Evolutionary conservation across 2,797 vertebrate species (phyloP).

Genomic region (Erethizon dorsatum): DNA sequence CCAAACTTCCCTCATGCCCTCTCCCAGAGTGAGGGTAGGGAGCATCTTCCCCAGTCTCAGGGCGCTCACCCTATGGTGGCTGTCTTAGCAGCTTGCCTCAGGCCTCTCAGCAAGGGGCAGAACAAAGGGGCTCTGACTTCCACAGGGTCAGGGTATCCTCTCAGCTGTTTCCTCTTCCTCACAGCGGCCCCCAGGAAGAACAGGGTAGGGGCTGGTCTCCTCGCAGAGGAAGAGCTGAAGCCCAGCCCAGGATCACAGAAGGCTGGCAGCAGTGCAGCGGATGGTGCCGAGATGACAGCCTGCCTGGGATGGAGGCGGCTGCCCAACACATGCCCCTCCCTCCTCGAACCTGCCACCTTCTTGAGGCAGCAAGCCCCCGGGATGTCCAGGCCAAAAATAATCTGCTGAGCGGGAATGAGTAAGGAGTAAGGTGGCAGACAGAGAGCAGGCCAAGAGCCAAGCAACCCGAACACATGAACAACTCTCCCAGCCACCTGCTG

Average conservation of each 20-base stretch:
- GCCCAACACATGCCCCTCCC: neutral
- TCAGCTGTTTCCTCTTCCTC: neutral
- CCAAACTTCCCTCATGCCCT: neutral
- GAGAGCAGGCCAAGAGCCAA: neutral
- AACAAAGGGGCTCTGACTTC: neutral
- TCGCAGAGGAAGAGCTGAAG: neutral
- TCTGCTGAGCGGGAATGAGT: neutral
- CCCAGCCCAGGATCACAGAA: neutral
- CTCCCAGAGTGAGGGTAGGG: neutral
- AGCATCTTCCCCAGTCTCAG: neutral
- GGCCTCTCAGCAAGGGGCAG: neutral
- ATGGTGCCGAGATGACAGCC: neutral
- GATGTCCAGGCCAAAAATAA: neutral
- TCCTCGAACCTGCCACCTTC: neutral
- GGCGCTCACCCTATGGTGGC: neutral
- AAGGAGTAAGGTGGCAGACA: neutral
- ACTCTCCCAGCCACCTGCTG: neutral
- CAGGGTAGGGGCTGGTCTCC: neutral
- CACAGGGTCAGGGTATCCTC: neutral
- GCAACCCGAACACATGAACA: neutral
- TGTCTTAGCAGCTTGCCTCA: constrained; percentile 4
- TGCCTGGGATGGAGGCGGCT: neutral
- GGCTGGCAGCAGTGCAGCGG: neutral
- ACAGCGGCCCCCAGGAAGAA: neutral
- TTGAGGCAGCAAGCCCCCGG: neutral